Evolutionary conservation across 2,888 invertebrate species (phyloP), one percentile per base, ranked within the genome.

Genomic region (Xylophagus ater): DNA sequence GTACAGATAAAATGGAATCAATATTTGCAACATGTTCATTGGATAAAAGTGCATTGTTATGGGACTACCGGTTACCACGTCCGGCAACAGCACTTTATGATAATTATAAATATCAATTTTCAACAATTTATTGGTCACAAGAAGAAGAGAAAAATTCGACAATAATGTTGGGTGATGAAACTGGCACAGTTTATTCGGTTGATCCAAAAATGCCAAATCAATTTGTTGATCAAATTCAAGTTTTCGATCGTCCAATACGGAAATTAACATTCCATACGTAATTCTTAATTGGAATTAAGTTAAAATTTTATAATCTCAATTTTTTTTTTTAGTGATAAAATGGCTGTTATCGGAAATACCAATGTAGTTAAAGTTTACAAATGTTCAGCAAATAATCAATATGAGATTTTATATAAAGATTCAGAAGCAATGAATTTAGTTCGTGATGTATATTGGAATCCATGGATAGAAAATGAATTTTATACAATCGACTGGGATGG

Each of bases 1-100:
- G 51, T 8, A 50, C 49, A 18, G 33, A 44, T 5, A 45, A 29
- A 33, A 46, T 45, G 26, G 46, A 49, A 19, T 36, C 47, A 12
- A 43, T 48, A 7, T 55, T 56, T 47, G 52, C 49, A 4, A 55
- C 49, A 21, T 54, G 53, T 40, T 57, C 56, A 7, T 44, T 51
- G 30, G 57, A 58, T 40, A 54, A 53, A 47, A 54, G 53, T 21
- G 51, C 52, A 13, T 38, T 55, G 8, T 40, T 58, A 23, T 58
- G 57, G 57, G 57, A 58, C 42, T 49, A 51, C 32, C 49, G 56
- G 21, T 45, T 49, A 30, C 44, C 53, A 13, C 48, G 51, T 36
- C 57, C 57, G n/a, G 56, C 56, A 37, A 49, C 48, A 52, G 51
- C 47, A 4, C 23, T 53, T 6, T 50, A 35, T 34, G 48, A 48